These are phyloP conservation scores for Steatornis caripensis DNA, from an alignment of 2,113 vertebrate genomes.

Conservation along the genomic window DNA sequence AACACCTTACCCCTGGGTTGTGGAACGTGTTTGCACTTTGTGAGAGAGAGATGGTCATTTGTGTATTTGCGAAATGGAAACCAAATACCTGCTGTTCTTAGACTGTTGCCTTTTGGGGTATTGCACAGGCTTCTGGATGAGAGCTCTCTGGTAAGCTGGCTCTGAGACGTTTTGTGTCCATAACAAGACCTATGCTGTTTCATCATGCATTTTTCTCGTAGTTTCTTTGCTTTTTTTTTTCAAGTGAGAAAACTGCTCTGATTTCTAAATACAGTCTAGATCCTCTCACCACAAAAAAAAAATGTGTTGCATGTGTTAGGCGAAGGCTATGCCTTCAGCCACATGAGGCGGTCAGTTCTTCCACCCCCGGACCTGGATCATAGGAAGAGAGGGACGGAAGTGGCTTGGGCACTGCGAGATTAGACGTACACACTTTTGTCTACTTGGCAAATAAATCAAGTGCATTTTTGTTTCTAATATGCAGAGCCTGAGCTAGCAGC, in stretches of 20 bases:
- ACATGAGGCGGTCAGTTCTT: background rate
- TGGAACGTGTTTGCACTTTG: constrained; percentile 5
- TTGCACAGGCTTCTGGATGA: background rate
- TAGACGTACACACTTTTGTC: background rate
- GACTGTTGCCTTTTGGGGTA: background rate
- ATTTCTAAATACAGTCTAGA: background rate
- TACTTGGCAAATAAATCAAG: background rate
- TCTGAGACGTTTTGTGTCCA: background rate
- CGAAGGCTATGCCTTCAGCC: background rate
- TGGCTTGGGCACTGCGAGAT: background rate
- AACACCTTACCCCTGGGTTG: constrained; percentile 34
- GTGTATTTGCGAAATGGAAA: background rate
- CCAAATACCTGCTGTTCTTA: constrained; percentile 1
- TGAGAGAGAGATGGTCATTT: constrained; percentile 1
- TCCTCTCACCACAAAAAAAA: background rate
- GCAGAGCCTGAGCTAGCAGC: background rate
- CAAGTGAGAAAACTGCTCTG: background rate
- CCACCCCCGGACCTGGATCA: background rate
- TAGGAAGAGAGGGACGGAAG: background rate
- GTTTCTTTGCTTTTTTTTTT: background rate
- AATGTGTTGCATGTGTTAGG: too few species aligned
- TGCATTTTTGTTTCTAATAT: background rate
- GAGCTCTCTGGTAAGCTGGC: background rate
- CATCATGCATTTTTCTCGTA: background rate
- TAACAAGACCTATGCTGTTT: background rate